phyloP scores from a whole-genome alignment of 2,113 vertebrate genomes.

The Rostratula benghalensis region DNA sequence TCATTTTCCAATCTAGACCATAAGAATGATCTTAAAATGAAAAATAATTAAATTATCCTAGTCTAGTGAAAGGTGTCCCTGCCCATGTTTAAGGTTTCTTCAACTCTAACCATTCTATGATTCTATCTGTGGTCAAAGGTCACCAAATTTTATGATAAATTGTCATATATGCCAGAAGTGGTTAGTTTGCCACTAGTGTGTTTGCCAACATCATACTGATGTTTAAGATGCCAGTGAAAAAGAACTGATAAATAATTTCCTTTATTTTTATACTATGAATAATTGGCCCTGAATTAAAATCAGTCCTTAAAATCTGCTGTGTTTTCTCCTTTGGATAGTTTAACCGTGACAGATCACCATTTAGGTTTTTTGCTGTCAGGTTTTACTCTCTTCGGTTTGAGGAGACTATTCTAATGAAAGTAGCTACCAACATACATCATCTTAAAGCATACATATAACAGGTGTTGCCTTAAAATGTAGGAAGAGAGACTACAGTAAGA shows the following conservation, averaged over 20 bases:
- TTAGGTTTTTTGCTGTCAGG: neutral
- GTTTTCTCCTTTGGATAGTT: neutral
- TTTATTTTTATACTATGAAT: neutral
- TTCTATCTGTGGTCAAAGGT: neutral
- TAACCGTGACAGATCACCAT: neutral
- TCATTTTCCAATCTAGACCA: neutral
- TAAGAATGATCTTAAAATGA: neutral
- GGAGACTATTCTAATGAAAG: neutral
- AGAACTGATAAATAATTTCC: neutral
- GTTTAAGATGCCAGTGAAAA: neutral
- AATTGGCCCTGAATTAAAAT: neutral
- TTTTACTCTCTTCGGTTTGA: neutral
- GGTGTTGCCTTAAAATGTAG: neutral
- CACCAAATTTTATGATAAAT: neutral
- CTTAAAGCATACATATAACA: neutral
- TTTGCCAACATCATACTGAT: neutral
- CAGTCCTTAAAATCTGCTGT: neutral
- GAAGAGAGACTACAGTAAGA: neutral
- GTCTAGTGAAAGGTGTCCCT: neutral
- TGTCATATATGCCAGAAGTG: neutral
- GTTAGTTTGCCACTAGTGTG: neutral
- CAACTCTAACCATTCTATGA: neutral
- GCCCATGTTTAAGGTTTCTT: neutral
- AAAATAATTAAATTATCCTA: neutral
- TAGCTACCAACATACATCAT: neutral